Evolutionary conservation across 2,888 invertebrate genomes (phyloP).

Genomic region (Eupithecia centaureata): DNA sequence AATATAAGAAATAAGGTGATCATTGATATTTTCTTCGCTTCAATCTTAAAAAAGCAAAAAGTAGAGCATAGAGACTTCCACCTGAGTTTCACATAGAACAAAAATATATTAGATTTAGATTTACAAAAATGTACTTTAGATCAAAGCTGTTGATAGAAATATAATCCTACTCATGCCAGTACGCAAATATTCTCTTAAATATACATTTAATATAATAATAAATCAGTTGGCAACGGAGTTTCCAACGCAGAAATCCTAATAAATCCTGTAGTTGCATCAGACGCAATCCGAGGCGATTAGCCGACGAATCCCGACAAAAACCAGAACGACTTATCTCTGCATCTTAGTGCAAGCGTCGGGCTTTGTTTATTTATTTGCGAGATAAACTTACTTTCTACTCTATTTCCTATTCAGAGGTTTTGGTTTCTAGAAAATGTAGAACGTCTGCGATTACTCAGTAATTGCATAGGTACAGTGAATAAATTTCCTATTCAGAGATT

Average conservation of each 20-base stretch:
- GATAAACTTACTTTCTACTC: slow-evolving; percentile 1
- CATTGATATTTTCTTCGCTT: no score
- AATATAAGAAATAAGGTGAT: no score
- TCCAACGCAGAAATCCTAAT: slow-evolving; percentile 6
- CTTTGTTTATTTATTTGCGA: slow-evolving; percentile 14
- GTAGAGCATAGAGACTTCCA: no score
- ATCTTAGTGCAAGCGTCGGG: slow-evolving; percentile 22
- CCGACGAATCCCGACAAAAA: slow-evolving; percentile 49
- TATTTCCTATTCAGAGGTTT: background rate
- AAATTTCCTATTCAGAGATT: no score
- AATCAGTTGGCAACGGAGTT: background rate
- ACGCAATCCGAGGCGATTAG: slow-evolving; percentile 29
- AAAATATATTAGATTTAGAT: no score
- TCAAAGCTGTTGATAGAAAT: no score
- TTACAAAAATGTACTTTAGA: no score
- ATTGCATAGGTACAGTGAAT: no score
- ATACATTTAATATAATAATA: background rate
- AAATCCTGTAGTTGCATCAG: slow-evolving; percentile 25
- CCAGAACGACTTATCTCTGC: slow-evolving; percentile 48
- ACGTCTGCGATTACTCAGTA: background rate
- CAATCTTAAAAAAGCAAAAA: no score
- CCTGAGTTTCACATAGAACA: no score
- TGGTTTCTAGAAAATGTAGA: background rate
- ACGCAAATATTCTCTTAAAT: background rate
- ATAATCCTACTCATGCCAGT: background rate